These are phyloP conservation scores for Sebastes oblongus DNA, from an alignment of 2,797 vertebrate species.

Conservation along the genomic window DNA sequence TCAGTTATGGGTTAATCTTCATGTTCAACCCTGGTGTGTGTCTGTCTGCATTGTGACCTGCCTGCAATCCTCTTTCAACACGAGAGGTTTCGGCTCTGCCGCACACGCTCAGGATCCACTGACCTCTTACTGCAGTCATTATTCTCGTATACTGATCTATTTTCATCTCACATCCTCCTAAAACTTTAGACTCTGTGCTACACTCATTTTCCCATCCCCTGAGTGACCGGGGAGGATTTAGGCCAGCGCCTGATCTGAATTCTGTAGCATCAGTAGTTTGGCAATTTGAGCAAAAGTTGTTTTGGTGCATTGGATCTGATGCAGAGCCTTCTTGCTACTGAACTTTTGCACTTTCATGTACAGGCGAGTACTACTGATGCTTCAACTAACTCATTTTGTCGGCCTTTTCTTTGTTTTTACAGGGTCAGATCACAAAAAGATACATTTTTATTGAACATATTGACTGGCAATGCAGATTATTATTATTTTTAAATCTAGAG, in stretches of 20 bases:
- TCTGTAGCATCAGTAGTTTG: slow-evolving; percentile 47
- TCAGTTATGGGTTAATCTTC: slow-evolving; percentile 50
- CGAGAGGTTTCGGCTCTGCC: background rate
- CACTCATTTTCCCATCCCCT: slow-evolving; percentile 55
- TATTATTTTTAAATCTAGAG: background rate
- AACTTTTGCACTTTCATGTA: background rate
- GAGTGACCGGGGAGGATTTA: slow-evolving; percentile 62
- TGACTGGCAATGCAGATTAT: background rate
- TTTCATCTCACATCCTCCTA: slow-evolving; percentile 47
- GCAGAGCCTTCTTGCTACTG: background rate
- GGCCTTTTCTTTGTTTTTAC: background rate
- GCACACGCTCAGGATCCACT: slow-evolving; percentile 2
- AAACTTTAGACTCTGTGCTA: slow-evolving; percentile 41
- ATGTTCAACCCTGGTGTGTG: slow-evolving; percentile 18
- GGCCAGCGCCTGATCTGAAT: slow-evolving; percentile 67
- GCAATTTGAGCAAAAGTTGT: slow-evolving; percentile 21
- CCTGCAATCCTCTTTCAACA: slow-evolving; percentile 37
- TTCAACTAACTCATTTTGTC: background rate
- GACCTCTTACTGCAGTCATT: slow-evolving; percentile 32
- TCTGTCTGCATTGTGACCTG: slow-evolving; percentile 37
- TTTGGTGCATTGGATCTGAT: slow-evolving; percentile 34
- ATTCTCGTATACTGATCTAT: slow-evolving; percentile 35
- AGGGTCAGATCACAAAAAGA: background rate
- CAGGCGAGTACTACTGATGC: background rate
- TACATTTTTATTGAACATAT: background rate